Evolutionary conservation across 2,797 vertebrate genomes (phyloP), one percentile per base, ranked within the genome.

Genomic region (Enteromius paludinosus): DNA sequence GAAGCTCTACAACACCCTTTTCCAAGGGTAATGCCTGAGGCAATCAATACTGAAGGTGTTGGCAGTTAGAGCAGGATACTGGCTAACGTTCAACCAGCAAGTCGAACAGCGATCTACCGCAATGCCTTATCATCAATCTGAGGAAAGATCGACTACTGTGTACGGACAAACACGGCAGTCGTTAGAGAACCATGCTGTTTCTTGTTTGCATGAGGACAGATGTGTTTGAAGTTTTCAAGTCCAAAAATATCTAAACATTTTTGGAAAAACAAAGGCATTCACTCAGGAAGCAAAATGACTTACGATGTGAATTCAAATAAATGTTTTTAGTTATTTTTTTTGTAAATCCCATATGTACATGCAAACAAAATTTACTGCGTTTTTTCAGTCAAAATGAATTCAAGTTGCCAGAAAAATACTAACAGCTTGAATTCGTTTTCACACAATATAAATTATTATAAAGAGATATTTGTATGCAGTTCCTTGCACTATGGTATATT

Each of bases 1-100:
- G 82, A 82, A 85, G 14, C 78, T 75, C 79, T 70, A 85, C 83
- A 92, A 93, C 94, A 92, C 92, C 93, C 93, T 94, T 93, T 91
- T 92, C 86, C 92, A 93, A 93, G 93, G 92, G 90, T 90, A 92
- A 33, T 10, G 87, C 87, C 86, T 85, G 71, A 87, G 88, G 86
- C 88, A 87, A 93, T 94, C 91, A 86, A 94, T 94, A 93, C 91
- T 90, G 83, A 87, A 84, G 89, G 90, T 88, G 91, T 92, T 88
- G 88, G 90, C 90, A 92, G 90, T 85, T 89, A 86, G 88, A 71
- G 65, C 88, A 85, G 35, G 75, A 78, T 73, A 72, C 79, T 47
- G 52, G 79, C 82, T 79, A 86, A 83, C 61, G 49, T 85, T 83
- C 78, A 83, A 78, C 72, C 56, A 47, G 61, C 54, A 20, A 71